Percentiles rank a stretch among this genome's conserved stretches.
These are phyloP conservation scores for Florisuga fusca DNA, from an alignment of 2,797 vertebrate species.

Conservation along the genomic window DNA sequence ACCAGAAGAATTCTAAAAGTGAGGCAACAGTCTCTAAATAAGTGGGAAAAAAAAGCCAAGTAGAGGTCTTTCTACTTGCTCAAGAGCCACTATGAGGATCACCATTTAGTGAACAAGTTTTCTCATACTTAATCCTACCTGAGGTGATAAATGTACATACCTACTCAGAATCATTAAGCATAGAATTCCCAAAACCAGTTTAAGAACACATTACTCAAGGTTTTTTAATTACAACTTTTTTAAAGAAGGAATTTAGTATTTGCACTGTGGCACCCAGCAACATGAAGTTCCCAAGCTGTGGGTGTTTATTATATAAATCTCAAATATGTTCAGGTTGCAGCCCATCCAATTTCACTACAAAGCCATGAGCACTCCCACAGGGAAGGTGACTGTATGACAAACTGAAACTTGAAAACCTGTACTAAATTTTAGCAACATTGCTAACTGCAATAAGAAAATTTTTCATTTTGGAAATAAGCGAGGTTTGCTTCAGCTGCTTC, in stretches of 20 bases:
- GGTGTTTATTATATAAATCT: background rate
- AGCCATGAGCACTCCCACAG: background rate
- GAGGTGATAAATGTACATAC: background rate
- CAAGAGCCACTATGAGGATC: rapidly evolving
- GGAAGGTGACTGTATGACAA: background rate
- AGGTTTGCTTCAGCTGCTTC: background rate
- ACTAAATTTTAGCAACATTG: background rate
- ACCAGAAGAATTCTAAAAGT: background rate
- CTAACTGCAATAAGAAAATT: background rate
- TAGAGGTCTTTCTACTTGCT: background rate
- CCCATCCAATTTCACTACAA: background rate
- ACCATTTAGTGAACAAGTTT: background rate
- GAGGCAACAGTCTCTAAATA: background rate
- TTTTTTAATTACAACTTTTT: background rate
- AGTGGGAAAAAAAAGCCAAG: background rate
- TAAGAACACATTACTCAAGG: background rate
- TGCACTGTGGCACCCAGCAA: background rate
- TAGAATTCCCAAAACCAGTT: background rate
- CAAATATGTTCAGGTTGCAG: background rate
- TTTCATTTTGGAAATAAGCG: background rate
- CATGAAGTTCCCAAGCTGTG: background rate
- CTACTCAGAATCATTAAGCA: background rate
- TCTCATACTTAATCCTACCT: background rate
- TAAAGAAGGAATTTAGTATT: background rate
- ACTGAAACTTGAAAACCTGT: background rate